phyloP scores from a whole-genome alignment of 2,888 invertebrate species.

The Branchellion lobata region DNA sequence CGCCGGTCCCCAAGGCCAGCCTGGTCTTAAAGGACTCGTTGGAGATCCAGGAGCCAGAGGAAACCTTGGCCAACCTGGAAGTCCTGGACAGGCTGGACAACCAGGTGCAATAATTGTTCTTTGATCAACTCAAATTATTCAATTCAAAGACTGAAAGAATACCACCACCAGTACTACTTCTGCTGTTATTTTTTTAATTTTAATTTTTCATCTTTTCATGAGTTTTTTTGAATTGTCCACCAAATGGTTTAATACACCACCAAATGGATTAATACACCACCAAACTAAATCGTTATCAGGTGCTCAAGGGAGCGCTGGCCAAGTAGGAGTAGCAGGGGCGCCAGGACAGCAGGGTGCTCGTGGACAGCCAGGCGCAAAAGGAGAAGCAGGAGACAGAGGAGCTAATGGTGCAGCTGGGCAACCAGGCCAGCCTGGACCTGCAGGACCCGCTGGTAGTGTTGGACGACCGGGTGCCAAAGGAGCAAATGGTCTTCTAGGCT shows the following conservation, averaged over 20 bases:
- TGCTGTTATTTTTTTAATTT: neutral
- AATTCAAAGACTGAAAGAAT: neutral
- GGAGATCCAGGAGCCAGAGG: slow-evolving; percentile 44
- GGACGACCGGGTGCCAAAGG: slow-evolving; percentile 37
- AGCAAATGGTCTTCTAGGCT: neutral
- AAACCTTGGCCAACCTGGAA: slow-evolving; percentile 29
- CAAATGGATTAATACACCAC: no score
- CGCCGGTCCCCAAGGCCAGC: slow-evolving; percentile 8
- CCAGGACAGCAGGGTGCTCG: slow-evolving; percentile 25
- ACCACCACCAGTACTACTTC: no score
- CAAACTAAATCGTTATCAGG: no score
- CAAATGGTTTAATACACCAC: no score
- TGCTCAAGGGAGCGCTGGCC: slow-evolving; percentile 1
- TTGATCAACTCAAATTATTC: no score
- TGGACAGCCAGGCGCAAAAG: slow-evolving; percentile 33
- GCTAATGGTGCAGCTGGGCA: slow-evolving; percentile 4
- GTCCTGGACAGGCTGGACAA: slow-evolving; percentile 8
- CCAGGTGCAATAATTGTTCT: no score
- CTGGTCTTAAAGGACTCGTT: slow-evolving; percentile 5
- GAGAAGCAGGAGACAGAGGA: neutral
- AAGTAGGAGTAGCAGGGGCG: neutral
- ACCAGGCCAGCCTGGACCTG: slow-evolving; percentile 15
- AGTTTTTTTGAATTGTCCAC: no score
- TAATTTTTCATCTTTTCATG: neutral
- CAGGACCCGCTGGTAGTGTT: slow-evolving; percentile 28